Conservation (phyloP, 2,888 invertebrate species). For the Embidobia sp. region DNA sequence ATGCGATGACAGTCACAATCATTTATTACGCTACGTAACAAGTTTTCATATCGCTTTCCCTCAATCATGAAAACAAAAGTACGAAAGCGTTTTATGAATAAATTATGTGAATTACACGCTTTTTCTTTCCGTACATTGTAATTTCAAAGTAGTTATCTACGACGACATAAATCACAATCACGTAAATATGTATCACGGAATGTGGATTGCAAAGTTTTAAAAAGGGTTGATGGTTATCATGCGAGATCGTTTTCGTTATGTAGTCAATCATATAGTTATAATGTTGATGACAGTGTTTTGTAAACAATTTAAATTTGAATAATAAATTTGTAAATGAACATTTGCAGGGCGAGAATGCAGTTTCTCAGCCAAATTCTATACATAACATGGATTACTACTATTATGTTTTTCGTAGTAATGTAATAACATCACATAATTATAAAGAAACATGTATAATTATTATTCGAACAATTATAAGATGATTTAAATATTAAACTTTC, state of each 20-base stretch:
- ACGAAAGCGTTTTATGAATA: slow-evolving; percentile 10
- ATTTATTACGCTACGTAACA: slow-evolving; percentile 34
- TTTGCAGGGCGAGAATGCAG: too few relatives aligned
- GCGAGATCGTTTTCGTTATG: slow-evolving; percentile 6
- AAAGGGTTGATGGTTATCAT: slow-evolving; percentile 20
- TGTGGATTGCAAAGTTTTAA: slow-evolving; percentile 14
- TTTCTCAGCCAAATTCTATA: neutral
- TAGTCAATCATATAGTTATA: neutral
- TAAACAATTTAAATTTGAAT: slow-evolving; percentile 20
- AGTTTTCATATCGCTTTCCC: slow-evolving; percentile 24
- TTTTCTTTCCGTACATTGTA: slow-evolving; percentile 31
- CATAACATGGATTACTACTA: too few relatives aligned
- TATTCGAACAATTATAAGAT: too few relatives aligned
- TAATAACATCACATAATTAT: too few relatives aligned
- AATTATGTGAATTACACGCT: slow-evolving; percentile 18
- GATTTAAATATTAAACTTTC: too few relatives aligned
- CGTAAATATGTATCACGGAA: slow-evolving; percentile 22
- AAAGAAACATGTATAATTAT: too few relatives aligned
- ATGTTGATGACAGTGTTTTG: slow-evolving; percentile 5
- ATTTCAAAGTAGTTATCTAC: slow-evolving; percentile 36
- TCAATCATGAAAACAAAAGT: slow-evolving; percentile 25
- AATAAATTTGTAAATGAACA: too few relatives aligned
- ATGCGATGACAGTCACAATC: slow-evolving; percentile 40
- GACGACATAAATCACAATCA: slow-evolving; percentile 40
- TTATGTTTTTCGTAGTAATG: too few relatives aligned